Percentiles rank a stretch among this genome's conserved stretches.
Evolutionary conservation across 2,797 vertebrate genomes (phyloP).

Genomic region (Sibirionetta formosa): DNA sequence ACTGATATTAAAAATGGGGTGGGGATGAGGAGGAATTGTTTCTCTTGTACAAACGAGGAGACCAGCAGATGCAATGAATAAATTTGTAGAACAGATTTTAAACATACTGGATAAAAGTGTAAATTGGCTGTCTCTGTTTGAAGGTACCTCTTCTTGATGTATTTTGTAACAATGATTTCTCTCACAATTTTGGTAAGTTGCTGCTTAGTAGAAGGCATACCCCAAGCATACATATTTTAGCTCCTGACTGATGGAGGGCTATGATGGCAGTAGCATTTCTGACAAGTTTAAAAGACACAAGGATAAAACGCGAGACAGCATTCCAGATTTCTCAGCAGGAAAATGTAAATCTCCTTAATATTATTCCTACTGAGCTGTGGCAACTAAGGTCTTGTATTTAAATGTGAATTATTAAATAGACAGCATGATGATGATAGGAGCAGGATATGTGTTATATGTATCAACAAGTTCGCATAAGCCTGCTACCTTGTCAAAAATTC

Average conservation of each 20-base stretch:
- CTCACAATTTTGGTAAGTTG: not conserved
- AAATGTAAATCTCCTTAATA: slow-evolving; percentile 63
- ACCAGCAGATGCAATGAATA: not conserved
- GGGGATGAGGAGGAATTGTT: not conserved
- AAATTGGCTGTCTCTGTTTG: not conserved
- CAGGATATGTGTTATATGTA: slow-evolving; percentile 7
- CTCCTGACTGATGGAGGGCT: slow-evolving; percentile 8
- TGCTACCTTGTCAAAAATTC: slow-evolving; percentile 51
- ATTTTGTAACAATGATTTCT: not conserved
- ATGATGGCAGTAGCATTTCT: slow-evolving; percentile 29
- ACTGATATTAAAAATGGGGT: not conserved
- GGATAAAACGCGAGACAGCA: slow-evolving; percentile 30
- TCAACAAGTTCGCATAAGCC: slow-evolving; percentile 60
- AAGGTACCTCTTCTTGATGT: not conserved
- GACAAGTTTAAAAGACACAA: slow-evolving; percentile 29
- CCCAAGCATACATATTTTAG: not conserved
- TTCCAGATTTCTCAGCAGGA: slow-evolving; percentile 39
- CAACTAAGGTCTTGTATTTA: slow-evolving; percentile 51
- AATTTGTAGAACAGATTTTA: not conserved
- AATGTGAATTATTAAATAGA: slow-evolving; percentile 52
- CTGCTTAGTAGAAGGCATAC: not conserved
- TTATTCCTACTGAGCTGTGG: slow-evolving; percentile 54
- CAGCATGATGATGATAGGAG: slow-evolving; percentile 28
- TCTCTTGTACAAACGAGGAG: not conserved
- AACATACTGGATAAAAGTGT: not conserved